A percentile compares a stretch with the other conserved stretches of the same genome.
These are phyloP conservation scores for Trichogramma evanescens DNA, from an alignment of 2,888 invertebrate genomes.

Conservation along the genomic window DNA sequence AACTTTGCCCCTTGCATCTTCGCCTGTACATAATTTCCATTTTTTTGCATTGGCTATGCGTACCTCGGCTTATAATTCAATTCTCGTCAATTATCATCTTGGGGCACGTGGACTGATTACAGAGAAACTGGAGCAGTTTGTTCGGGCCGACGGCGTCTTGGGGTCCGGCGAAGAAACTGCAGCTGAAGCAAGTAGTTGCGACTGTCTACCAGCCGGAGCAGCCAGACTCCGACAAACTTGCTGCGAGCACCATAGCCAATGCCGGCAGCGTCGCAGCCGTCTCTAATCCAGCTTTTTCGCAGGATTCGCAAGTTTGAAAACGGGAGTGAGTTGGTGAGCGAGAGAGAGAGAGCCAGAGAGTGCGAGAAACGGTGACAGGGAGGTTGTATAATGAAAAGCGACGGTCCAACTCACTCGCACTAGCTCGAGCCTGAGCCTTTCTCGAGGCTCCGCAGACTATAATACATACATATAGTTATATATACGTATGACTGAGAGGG, in stretches of 20 bases:
- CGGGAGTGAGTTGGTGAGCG: not conserved
- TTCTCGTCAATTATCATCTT: conserved; percentile 2
- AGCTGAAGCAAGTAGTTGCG: not conserved
- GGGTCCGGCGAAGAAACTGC: conserved; percentile 29
- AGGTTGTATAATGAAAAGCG: too few species aligned
- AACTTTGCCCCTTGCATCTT: too few species aligned
- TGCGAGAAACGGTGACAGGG: too few species aligned
- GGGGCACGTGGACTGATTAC: conserved; percentile 42
- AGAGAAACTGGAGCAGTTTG: conserved; percentile 30
- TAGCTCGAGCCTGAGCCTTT: not conserved
- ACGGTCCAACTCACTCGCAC: not conserved
- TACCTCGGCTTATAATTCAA: not conserved
- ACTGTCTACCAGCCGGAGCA: conserved; percentile 1
- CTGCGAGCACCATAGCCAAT: conserved; percentile 5
- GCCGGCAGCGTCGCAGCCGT: not conserved
- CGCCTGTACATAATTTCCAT: too few species aligned
- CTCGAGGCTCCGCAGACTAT: not conserved
- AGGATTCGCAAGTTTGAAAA: conserved; percentile 4
- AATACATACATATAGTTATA: not conserved
- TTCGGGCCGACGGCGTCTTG: conserved; percentile 30
- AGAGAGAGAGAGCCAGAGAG: not conserved
- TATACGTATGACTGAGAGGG: conserved; percentile 3
- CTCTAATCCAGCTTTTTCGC: conserved; percentile 16
- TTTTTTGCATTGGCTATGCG: too few species aligned
- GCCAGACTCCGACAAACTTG: not conserved